Base-by-base conservation (phyloP, 1,140 invertebrate genomes). In the Hylaeus volcanicus region DNA sequence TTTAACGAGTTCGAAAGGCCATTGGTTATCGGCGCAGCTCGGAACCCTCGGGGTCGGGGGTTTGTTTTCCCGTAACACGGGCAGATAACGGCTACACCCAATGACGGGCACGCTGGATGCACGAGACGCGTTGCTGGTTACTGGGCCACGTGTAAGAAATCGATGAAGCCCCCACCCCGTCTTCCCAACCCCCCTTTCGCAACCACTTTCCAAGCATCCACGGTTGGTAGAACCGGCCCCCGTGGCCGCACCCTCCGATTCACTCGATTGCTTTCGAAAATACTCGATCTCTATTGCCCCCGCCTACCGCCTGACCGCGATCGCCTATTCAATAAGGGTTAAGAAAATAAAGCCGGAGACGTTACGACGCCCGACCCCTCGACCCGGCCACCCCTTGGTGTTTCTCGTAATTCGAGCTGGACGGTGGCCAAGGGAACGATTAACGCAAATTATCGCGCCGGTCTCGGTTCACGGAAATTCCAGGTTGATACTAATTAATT, bases 61-160 rank as follows among this genome's bases (percentile, higher is more conserved):
- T n/a, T 66, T 79, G 77, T 79, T 82, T 81, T 70, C 72, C 58
- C 48, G 69, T 71, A 64, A 53, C 37, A 39, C 15, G 41, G 14
- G 51, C 61, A 61, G 58, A 53, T 55, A 41, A 41, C 43, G 82
- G 80, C 70, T 82, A 79, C 86, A 81, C 55, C 75, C 66, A 83
- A 82, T 76, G 78, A 77, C 73, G 65, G 75, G 5, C 39, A 77
- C 73, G 63, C 26, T 55, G 39, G 58, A 83, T 82, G 73, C 78
- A 85, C 82, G 73, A 89, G 84, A 87, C 75, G 81, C 88, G 92
- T 93, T 92, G 92, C 91, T 92, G 88, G 92, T 93, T 92, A 92
- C 91, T 92, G 88, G 90, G 90, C 88, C 89, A 92, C 90, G 86
- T 86, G 89, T 91, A 91, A 92, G 91, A 92, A 91, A 93, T 93